Conservation (phyloP, 2,113 vertebrate species). For the Perccottus glenii region DNA sequence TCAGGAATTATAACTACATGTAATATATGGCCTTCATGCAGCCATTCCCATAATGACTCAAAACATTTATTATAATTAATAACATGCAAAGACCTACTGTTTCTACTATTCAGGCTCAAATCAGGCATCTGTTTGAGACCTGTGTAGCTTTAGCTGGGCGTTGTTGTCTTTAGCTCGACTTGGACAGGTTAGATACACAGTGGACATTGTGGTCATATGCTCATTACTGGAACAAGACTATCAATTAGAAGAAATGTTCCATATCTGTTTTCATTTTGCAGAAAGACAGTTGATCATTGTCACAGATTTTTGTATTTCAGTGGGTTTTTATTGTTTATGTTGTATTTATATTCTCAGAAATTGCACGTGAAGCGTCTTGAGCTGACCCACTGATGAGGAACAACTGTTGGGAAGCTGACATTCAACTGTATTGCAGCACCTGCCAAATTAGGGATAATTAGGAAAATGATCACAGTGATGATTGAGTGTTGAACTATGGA, state of each 20-base stretch:
- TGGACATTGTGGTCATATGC: slow-evolving; percentile 17
- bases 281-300: background rate
- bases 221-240: slow-evolving; percentile 13
- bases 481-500: background rate
- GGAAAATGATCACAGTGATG: background rate
- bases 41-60: slow-evolving; percentile 28
- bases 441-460: background rate
- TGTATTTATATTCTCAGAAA: no score
- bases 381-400: no score
- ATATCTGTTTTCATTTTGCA: background rate
- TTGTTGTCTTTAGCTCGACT: slow-evolving; percentile 23
- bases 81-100: slow-evolving; percentile 4
- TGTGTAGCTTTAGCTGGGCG: slow-evolving; percentile 26
- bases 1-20: slow-evolving; percentile 8
- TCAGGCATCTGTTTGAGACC: slow-evolving; percentile 16
- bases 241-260: slow-evolving; percentile 13
- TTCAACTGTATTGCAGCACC: no score
- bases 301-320: background rate
- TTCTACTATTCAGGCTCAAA: slow-evolving; percentile 7
- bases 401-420: no score
- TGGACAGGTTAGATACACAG: slow-evolving; percentile 23
- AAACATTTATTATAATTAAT: slow-evolving; percentile 28
- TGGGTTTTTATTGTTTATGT: background rate
- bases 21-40: slow-evolving; percentile 32
- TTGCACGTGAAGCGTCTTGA: no score